Percentiles rank a stretch among this genome's conserved stretches.
These are phyloP conservation scores for Paramormyrops kingsleyae DNA, from an alignment of 2,113 vertebrate species.

Conservation along the genomic window DNA sequence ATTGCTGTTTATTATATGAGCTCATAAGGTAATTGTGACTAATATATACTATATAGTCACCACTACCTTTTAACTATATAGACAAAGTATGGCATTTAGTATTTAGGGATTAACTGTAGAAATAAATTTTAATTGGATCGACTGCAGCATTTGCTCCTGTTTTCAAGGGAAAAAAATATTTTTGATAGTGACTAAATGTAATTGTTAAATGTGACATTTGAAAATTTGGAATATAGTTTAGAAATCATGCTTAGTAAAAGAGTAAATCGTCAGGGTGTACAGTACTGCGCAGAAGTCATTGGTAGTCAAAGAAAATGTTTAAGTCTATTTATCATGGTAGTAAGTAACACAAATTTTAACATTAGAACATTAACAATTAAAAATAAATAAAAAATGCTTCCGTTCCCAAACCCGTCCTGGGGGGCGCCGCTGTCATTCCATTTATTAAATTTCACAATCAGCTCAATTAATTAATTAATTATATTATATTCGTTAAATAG, in stretches of 20 bases:
- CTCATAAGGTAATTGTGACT: neutral
- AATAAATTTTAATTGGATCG: constrained; percentile 58
- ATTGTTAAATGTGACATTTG: constrained; percentile 77
- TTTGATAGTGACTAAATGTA: constrained; percentile 78
- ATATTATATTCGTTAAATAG: neutral
- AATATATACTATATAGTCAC: constrained; percentile 33
- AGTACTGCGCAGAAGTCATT: constrained; percentile 15
- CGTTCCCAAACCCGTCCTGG: neutral
- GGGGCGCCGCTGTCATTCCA: neutral
- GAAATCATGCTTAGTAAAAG: constrained; percentile 55
- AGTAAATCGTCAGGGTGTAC: constrained; percentile 50
- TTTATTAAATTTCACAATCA: neutral
- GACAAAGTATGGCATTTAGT: constrained; percentile 49
- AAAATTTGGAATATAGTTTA: constrained; percentile 63
- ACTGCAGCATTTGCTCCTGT: constrained; percentile 62
- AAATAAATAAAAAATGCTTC: neutral
- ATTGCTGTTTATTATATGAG: constrained; percentile 44
- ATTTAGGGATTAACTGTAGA: constrained; percentile 34
- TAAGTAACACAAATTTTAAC: constrained; percentile 35
- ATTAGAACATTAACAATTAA: neutral
- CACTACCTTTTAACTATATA: constrained; percentile 35
- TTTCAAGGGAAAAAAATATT: constrained; percentile 79
- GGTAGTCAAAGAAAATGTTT: neutral
- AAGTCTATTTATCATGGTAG: neutral
- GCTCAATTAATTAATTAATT: neutral